Conservation (phyloP, 30 jellyfish, hydroid and myxozoan genomes). For the Aurelia coerulea region DNA sequence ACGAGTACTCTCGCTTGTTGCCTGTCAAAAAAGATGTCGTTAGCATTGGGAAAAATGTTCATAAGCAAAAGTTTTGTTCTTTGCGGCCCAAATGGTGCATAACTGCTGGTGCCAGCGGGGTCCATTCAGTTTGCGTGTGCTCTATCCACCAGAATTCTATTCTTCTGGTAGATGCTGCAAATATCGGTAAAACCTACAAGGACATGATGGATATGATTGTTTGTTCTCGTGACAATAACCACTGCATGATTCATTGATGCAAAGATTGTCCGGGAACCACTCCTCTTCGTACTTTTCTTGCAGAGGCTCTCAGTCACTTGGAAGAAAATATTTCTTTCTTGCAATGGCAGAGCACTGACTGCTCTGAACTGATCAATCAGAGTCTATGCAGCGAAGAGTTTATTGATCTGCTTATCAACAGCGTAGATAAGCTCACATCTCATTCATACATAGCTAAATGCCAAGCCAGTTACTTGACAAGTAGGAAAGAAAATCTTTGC, state of each 20-base stretch:
- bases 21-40: conserved; percentile 39
- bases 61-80: conserved; percentile 52
- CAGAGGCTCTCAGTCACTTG: neutral
- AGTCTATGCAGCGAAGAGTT: conserved; percentile 4
- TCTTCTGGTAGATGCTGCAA: conserved; percentile 43
- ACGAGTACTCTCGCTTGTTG: conserved; percentile 3
- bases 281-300: neutral
- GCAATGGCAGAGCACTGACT: conserved; percentile 7
- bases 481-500: neutral
- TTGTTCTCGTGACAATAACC: conserved; percentile 28
- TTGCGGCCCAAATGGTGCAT: conserved; percentile 77
- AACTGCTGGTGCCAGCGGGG: conserved; percentile 71
- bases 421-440: conserved; percentile 8
- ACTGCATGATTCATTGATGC: conserved; percentile 51
- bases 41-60: conserved; percentile 29
- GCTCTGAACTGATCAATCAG: conserved; percentile 11
- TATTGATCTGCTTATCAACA: conserved; percentile 3
- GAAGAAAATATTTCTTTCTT: neutral
- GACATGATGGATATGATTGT: conserved; percentile 66
- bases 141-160: conserved; percentile 64
- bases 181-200: conserved; percentile 19
- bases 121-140: conserved; percentile 86
- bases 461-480: neutral
- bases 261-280: neutral
- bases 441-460: conserved; percentile 4